Base-by-base conservation (phyloP, 2,113 vertebrate genomes). In the Phalacrocorax pelagicus region DNA sequence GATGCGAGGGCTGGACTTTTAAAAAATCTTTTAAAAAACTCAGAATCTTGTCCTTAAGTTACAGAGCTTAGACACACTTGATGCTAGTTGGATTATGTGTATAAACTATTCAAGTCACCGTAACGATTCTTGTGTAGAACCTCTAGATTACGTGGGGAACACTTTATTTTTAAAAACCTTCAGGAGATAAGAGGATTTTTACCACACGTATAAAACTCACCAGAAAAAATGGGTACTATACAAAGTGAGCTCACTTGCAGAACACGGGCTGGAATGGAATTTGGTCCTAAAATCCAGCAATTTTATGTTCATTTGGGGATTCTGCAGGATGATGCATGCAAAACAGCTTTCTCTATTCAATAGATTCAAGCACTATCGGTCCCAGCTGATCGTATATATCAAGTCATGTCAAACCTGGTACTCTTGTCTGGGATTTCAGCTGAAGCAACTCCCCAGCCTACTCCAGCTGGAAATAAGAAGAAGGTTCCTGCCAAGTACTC, bases 131-230 rank as follows among this genome's bases (percentile, higher is more conserved):
- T 84, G 40, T 69, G 73, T 30, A 58, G 38, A 85, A 59, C 44
- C 58, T 80, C 81, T 70, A 89, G 74, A 89, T 79, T 82, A 92
- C 77, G 54, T 66, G 72, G 66, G 85, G 86, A 95, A 40, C 54
- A 38, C 20, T 19, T 70, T 58, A 44, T 63, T 85, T 85, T 89
- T 21, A 54, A 89, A 94, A 92, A 38, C n/a, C 44, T 89, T 80
- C n/a, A 87, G 17, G 70, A 94, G 67, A 93, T 51, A 80, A 92
- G 90, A 87, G 70, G 58, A 73, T 89, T 94, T 95, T 96, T 94
- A 95, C 46, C 8, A 5, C 0, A 1, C 1, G 0, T 40, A 42
- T 83, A 90, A 95, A 80, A 73, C 44, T 8, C 46, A 85, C 62
- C 21, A 65, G 65, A 92, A 90, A 20, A 81, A 94, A 94, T 27